Conservation (phyloP, 2,888 invertebrate genomes). For the Drosophila borealis region DNA sequence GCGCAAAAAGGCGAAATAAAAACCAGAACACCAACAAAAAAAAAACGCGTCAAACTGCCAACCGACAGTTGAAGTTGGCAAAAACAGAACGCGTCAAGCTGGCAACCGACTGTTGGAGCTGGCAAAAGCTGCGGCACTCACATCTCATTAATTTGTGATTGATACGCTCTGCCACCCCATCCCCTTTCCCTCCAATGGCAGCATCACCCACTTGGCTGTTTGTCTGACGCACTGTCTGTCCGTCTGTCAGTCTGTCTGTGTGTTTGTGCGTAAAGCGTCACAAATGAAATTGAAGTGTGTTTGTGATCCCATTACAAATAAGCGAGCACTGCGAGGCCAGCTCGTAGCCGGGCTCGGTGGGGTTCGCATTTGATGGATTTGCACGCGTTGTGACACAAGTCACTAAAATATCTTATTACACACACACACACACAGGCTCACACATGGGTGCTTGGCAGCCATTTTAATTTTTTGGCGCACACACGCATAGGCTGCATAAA, state of each 20-base stretch:
- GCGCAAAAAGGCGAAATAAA: constrained; percentile 58
- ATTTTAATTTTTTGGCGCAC: constrained; percentile 64
- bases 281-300: constrained; percentile 81
- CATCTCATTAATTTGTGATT: constrained; percentile 84
- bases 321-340: constrained; percentile 46
- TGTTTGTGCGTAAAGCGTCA: constrained; percentile 81
- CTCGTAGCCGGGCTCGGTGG: constrained; percentile 20
- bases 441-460: constrained; percentile 59
- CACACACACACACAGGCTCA: constrained; percentile 33
- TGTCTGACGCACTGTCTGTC: background rate
- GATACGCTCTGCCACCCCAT: constrained; percentile 62
- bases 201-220: background rate
- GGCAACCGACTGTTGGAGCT: constrained; percentile 18
- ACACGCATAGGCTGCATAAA: constrained; percentile 70
- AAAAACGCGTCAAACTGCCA: constrained; percentile 53
- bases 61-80: constrained; percentile 59
- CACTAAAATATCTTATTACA: constrained; percentile 84
- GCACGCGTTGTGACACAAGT: constrained; percentile 82
- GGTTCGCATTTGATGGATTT: constrained; percentile 83
- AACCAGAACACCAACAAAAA: constrained; percentile 15
- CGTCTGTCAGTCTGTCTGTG: constrained; percentile 45
- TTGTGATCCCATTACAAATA: constrained; percentile 83
- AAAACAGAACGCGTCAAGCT: constrained; percentile 19
- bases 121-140: constrained; percentile 77
- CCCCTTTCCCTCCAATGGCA: background rate